Conservation (phyloP, 1,140 invertebrate genomes). For the Aphaenogaster floridana region DNA sequence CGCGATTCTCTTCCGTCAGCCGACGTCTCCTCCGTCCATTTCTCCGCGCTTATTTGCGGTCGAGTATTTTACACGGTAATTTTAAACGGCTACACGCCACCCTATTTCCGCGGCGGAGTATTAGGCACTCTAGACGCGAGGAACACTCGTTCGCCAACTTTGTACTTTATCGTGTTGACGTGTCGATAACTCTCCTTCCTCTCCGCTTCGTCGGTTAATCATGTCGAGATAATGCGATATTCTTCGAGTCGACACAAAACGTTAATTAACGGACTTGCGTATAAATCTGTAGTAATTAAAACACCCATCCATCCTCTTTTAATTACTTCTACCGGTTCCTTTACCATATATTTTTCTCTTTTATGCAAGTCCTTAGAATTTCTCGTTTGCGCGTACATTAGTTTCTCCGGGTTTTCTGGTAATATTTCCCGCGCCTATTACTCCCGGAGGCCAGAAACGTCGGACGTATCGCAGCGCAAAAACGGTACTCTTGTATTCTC, state of each 20-base stretch:
- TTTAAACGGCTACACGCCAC: background rate
- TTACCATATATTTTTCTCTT: background rate
- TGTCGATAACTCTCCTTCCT: slow-evolving; percentile 37
- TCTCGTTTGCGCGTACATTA: slow-evolving; percentile 17
- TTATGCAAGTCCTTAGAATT: slow-evolving; percentile 6
- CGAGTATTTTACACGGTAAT: slow-evolving; percentile 32
- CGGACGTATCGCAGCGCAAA: slow-evolving; percentile 39
- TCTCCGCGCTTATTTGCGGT: slow-evolving; percentile 43
- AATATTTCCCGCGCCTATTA: slow-evolving; percentile 63
- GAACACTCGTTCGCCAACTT: slow-evolving; percentile 24
- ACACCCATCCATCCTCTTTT: background rate
- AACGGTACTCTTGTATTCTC: slow-evolving; percentile 70
- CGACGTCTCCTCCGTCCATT: slow-evolving; percentile 24
- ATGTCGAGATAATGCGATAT: background rate
- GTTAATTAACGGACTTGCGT: slow-evolving; percentile 1
- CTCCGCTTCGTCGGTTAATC: background rate
- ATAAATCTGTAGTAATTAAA: slow-evolving; percentile 15
- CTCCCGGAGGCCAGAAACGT: slow-evolving; percentile 32
- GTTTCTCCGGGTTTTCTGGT: slow-evolving; percentile 9
- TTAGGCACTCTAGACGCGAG: background rate
- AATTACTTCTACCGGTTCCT: background rate
- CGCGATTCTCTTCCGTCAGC: slow-evolving; percentile 43
- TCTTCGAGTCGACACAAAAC: background rate
- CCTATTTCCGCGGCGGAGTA: slow-evolving; percentile 20
- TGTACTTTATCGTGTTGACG: slow-evolving; percentile 9